phyloP scores from a whole-genome alignment of 2,113 vertebrate species.

The Campylorhamphus procurvoides region DNA sequence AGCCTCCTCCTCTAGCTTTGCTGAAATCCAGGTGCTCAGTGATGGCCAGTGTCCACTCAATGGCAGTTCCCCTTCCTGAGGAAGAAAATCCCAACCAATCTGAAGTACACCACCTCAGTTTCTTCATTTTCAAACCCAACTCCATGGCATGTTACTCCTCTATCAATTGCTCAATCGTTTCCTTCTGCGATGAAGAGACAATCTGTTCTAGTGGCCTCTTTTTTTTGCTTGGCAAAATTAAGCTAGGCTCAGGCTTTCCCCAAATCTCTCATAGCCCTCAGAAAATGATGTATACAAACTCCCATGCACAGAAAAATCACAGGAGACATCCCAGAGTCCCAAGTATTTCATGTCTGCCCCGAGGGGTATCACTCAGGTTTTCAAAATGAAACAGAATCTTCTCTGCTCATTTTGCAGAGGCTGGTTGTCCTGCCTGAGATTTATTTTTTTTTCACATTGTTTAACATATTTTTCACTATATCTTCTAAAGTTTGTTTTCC shows the following conservation, averaged over 20 bases:
- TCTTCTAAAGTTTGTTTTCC: neutral
- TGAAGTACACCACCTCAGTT: neutral
- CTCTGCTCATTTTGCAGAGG: neutral
- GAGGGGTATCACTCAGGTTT: neutral
- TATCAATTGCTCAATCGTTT: neutral
- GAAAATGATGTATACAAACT: neutral
- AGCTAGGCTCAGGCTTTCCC: neutral
- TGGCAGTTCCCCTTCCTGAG: neutral
- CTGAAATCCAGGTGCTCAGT: neutral
- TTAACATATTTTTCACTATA: neutral
- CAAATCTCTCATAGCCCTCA: neutral
- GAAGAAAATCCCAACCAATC: neutral
- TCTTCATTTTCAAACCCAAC: neutral
- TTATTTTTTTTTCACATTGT: neutral
- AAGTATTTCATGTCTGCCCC: neutral
- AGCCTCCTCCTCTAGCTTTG: neutral
- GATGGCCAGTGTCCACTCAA: neutral
- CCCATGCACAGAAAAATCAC: neutral
- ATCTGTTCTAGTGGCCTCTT: neutral
- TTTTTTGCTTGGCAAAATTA: neutral
- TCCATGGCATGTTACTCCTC: neutral
- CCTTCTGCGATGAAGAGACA: neutral
- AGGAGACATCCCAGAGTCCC: neutral
- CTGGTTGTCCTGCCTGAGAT: neutral
- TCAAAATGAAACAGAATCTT: neutral